Evolutionary conservation across 2,888 invertebrate genomes (phyloP), one percentile per base, ranked within the genome.

Genomic region (Eretmocerus hayati): DNA sequence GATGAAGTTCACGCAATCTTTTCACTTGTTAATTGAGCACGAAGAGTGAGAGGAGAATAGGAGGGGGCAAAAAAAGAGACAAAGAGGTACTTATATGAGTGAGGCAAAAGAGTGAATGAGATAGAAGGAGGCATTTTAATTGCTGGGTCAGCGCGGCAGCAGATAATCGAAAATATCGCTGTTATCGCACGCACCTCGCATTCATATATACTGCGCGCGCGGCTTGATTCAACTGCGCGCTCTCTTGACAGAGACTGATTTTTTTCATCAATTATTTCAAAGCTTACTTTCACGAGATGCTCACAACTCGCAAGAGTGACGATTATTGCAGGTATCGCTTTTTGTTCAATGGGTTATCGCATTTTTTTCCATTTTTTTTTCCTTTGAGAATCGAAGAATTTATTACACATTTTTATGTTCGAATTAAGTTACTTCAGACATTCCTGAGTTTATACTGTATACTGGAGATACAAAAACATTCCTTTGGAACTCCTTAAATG

Each of bases 91-190:
- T n/a, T n/a, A n/a, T n/a, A n/a, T n/a, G 26, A 26, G 26, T 8
- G 26, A 26, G 26, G 11, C 8, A 26, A 11, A 26, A 11, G 22
- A 39, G 39, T 6, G 16, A 11, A 20, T 11, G 13, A 18, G 21
- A 16, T 3, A 22, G 39, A 5, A 16, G 56, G 59, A 64, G 64
- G 62, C 57, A 67, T 68, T 69, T 69, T 66, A 67, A 69, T 69
- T 65, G 62, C 63, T 59, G 59, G 26, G 26, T 26, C 26, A 26
- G 26, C n/a, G 58, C 58, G 18, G 2, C 33, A 9, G 58, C 48
- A 50, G 53, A 62, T 69, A 67, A 68, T 68, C 67, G 64, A 51
- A 63, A 66, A 65, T 64, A 65, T 65, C 59, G 56, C 52, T 53
- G 57, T 64, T 69, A 69, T 67, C 67, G 61, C 49, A 50, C 55